Evolutionary conservation across 2,888 invertebrate genomes (phyloP).

Genomic region (Diarsia brunnea): DNA sequence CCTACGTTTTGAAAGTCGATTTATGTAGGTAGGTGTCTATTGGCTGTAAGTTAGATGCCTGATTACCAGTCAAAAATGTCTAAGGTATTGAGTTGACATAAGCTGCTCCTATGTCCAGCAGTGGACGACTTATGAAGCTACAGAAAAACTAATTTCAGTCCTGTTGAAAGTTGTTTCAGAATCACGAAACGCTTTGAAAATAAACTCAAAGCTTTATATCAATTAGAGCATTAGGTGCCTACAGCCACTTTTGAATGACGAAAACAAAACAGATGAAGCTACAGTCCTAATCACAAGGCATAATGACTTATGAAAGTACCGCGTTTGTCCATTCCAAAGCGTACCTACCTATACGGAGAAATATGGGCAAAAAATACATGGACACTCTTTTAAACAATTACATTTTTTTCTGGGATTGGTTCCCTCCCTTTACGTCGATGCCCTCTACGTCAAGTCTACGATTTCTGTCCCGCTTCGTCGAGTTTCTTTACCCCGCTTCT

Average conservation of each 20-base stretch:
- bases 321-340: neutral
- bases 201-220: neutral
- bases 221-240: neutral
- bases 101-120: neutral
- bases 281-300: neutral
- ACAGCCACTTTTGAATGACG: neutral
- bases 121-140: neutral
- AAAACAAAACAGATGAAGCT: neutral
- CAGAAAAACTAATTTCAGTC: neutral
- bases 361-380: neutral
- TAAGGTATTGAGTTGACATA: neutral
- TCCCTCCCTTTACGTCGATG: no score
- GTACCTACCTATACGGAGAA: neutral
- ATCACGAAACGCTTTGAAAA: neutral
- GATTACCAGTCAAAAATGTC: neutral
- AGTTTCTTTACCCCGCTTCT: no score
- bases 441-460: no score
- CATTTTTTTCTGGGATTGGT: no score
- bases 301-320: neutral
- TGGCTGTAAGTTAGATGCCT: neutral
- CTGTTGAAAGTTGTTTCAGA: neutral
- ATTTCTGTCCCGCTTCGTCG: no score
- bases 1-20: neutral
- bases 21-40: neutral
- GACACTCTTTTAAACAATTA: neutral